phyloP scores from a whole-genome alignment of 2,113 vertebrate species.

The Rousettus leschenaultii region DNA sequence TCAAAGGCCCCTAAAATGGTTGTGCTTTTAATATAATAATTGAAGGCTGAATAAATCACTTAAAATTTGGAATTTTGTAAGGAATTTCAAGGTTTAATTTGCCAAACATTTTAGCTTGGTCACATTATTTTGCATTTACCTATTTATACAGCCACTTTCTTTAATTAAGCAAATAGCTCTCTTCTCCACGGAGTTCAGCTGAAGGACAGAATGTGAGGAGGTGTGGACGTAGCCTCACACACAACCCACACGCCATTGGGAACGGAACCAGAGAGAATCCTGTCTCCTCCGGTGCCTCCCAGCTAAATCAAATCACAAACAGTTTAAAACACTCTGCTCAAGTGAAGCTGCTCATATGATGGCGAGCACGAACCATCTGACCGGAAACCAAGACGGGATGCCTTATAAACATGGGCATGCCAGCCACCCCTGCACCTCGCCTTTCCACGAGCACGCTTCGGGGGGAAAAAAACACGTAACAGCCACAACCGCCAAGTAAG shows the following conservation, averaged over 20 bases:
- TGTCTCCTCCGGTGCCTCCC: not conserved
- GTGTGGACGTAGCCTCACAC: not conserved
- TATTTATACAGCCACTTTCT: not conserved
- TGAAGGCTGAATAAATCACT: slow-evolving; percentile 3
- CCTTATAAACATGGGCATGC: not conserved
- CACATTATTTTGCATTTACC: not conserved
- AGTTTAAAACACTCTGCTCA: not conserved
- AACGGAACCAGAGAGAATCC: not conserved
- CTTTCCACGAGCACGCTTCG: not conserved
- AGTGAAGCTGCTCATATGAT: accelerated
- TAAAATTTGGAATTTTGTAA: not conserved
- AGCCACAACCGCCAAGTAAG: not conserved
- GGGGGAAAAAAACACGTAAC: not conserved
- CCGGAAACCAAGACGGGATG: not conserved
- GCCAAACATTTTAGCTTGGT: not conserved
- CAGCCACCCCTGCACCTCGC: not conserved
- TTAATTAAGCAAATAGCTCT: not conserved
- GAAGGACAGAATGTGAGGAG: not conserved
- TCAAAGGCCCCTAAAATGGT: not conserved
- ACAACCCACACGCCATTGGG: accelerated
- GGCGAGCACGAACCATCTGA: not conserved
- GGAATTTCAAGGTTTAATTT: not conserved
- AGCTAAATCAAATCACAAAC: not conserved
- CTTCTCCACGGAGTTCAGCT: not conserved
- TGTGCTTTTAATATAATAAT: slow-evolving; percentile 7